These are phyloP conservation scores for Axis porcinus DNA, from an alignment of 2,113 vertebrate species.

Conservation along the genomic window DNA sequence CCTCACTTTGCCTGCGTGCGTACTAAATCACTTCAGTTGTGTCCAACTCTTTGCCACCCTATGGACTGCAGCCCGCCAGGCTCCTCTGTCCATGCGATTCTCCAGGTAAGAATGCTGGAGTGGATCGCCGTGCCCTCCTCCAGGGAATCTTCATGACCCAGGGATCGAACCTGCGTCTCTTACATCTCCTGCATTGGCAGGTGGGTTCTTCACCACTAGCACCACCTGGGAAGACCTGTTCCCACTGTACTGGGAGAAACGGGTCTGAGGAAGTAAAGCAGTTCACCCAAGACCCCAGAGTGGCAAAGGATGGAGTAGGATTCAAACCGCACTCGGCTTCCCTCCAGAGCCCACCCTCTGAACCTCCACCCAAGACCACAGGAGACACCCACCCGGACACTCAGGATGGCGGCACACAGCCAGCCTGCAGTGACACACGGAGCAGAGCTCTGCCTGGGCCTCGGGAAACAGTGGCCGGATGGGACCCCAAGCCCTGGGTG, in stretches of 20 bases:
- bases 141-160: background rate
- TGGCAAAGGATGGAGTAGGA: background rate
- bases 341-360: background rate
- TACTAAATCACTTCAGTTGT: background rate
- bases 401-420: background rate
- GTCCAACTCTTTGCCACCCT: background rate
- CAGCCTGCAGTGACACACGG: accelerated
- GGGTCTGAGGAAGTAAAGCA: background rate
- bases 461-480: background rate
- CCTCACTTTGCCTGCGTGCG: background rate
- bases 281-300: background rate
- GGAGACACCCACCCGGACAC: background rate
- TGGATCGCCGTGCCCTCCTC: background rate
- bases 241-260: background rate
- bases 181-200: background rate
- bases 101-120: background rate
- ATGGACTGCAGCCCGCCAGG: background rate
- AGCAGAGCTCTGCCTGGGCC: background rate
- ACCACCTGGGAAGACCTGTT: background rate
- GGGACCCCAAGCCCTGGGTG: accelerated
- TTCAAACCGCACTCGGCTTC: background rate
- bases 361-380: background rate
- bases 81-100: background rate
- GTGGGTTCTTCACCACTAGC: background rate
- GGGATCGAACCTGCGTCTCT: background rate